phyloP scores from a whole-genome alignment of 2,888 invertebrate species.

The Erynnis tages region DNA sequence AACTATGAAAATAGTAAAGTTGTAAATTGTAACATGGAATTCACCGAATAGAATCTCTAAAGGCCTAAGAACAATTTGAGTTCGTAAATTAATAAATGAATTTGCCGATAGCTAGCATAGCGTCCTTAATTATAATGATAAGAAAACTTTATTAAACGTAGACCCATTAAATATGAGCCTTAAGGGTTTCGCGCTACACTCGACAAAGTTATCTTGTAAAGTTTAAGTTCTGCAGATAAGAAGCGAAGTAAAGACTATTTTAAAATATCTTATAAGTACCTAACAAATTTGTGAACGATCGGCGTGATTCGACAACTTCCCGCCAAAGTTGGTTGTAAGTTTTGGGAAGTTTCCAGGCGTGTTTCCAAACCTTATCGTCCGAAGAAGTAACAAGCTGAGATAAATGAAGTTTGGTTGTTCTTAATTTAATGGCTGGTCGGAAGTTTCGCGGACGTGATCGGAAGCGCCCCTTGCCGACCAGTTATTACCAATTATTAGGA shows the following conservation, averaged over 20 bases:
- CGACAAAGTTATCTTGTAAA: conserved; percentile 17
- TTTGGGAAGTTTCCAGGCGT: conserved; percentile 62
- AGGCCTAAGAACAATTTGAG: no score
- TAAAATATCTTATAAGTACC: conserved; percentile 69
- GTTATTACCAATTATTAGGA: conserved; percentile 59
- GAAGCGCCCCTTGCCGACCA: conserved; percentile 50
- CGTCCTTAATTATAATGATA: conserved; percentile 6
- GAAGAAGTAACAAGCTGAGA: conserved; percentile 76
- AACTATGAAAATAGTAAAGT: no score
- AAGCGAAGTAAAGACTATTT: conserved; percentile 55
- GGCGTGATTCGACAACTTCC: conserved; percentile 74
- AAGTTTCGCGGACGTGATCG: conserved; percentile 71
- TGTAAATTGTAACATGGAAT: no score
- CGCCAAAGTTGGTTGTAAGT: conserved; percentile 62
- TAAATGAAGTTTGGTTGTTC: conserved; percentile 79
- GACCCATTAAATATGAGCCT: conserved; percentile 13
- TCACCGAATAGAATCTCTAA: no score
- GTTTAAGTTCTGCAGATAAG: conserved; percentile 53
- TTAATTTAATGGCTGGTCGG: conserved; percentile 75
- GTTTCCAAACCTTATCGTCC: conserved; percentile 74
- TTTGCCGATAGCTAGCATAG: no score
- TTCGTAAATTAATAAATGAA: no score
- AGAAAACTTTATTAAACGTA: conserved; percentile 12
- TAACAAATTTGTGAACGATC: conserved; percentile 67
- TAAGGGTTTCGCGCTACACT: conserved; percentile 1